Evolutionary conservation across 1,140 invertebrate genomes (phyloP).

Genomic region (Chrysomallon squamiferum): DNA sequence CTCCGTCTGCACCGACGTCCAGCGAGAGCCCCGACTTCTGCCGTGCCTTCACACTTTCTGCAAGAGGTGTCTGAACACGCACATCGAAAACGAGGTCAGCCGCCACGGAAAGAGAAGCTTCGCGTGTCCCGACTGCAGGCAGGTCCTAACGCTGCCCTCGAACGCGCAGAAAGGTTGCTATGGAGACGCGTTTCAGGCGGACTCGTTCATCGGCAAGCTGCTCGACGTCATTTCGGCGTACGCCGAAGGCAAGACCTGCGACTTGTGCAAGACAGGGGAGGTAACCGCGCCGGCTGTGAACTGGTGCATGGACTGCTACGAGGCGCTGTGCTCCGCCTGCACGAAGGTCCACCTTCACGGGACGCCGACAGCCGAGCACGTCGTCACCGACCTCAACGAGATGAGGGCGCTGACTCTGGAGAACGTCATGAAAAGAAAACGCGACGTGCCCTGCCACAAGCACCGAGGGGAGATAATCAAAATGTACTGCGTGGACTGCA

Average conservation of each 20-base stretch:
- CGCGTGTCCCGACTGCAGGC: constrained; percentile 13
- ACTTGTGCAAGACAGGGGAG: constrained; percentile 35
- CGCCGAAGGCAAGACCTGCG: constrained; percentile 39
- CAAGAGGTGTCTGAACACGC: constrained; percentile 45
- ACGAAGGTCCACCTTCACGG: constrained; percentile 74
- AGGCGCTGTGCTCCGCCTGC: constrained; percentile 77
- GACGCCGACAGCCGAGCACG: constrained; percentile 75
- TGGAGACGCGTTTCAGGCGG: constrained; percentile 29
- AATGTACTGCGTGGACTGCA: constrained; percentile 46
- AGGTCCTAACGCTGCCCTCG: constrained; percentile 1
- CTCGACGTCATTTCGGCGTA: constrained; percentile 33
- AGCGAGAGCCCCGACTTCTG: constrained; percentile 41
- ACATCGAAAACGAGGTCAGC: constrained; percentile 23
- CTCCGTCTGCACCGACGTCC: not conserved
- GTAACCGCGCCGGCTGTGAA: constrained; percentile 22
- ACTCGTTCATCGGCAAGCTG: constrained; percentile 38
- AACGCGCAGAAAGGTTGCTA: constrained; percentile 12
- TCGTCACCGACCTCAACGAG: constrained; percentile 64
- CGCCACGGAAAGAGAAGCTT: constrained; percentile 27
- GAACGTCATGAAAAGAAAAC: constrained; percentile 39
- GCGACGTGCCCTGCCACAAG: constrained; percentile 34
- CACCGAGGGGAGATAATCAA: constrained; percentile 40
- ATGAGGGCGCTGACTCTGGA: constrained; percentile 40
- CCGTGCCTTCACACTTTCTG: constrained; percentile 61
- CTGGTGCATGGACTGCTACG: constrained; percentile 72